phyloP scores from a whole-genome alignment of 2,113 vertebrate species.

The Phalacrocorax aristotelis region DNA sequence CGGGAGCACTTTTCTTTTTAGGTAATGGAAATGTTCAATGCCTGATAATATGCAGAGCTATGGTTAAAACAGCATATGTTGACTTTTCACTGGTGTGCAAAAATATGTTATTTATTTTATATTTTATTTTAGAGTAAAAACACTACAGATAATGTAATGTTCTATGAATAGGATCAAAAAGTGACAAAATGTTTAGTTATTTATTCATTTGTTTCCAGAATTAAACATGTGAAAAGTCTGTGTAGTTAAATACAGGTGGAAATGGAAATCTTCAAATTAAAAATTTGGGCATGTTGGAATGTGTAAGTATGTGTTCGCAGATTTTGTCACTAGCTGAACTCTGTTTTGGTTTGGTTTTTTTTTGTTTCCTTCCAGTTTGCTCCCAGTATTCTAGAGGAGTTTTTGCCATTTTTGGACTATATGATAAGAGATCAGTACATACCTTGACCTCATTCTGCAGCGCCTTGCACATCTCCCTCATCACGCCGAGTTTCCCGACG shows the following conservation, averaged over 20 bases:
- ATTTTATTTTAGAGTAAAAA: background rate
- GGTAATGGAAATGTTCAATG: background rate
- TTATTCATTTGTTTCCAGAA: background rate
- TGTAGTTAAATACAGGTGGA: background rate
- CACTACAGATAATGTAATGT: background rate
- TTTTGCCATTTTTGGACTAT: slow-evolving; percentile 98
- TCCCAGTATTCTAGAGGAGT: slow-evolving; percentile 98
- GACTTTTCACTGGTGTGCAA: background rate
- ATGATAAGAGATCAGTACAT: slow-evolving; percentile 97
- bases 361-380: slow-evolving; percentile 83
- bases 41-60: background rate
- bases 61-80: background rate
- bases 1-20: background rate
- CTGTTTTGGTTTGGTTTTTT: background rate
- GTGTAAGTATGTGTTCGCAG: background rate
- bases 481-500: slow-evolving; percentile 94
- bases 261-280: background rate
- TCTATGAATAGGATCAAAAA: background rate
- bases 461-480: slow-evolving; percentile 97
- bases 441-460: slow-evolving; percentile 99
- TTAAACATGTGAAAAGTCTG: background rate
- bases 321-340: background rate
- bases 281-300: background rate
- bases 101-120: background rate
- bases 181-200: background rate